Evolutionary conservation across 2,888 invertebrate species (phyloP).

Genomic region (Lutraria lutraria): DNA sequence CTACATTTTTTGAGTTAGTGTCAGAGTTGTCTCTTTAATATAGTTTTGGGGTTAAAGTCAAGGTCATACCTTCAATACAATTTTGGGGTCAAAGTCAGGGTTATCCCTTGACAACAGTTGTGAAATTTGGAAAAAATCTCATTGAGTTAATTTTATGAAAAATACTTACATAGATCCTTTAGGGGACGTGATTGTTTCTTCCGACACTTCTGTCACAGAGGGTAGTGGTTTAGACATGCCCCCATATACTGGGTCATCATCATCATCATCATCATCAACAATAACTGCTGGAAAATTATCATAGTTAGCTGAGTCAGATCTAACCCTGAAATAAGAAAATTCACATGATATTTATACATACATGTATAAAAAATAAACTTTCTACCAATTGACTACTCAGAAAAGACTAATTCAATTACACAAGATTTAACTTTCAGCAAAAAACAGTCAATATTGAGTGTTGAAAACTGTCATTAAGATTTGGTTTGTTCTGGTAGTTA

Average conservation of each 20-base stretch:
- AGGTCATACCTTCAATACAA: neutral
- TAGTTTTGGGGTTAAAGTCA: neutral
- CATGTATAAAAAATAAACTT: too few species aligned
- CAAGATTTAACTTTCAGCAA: too few species aligned
- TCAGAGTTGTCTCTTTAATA: too few species aligned
- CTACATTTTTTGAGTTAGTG: too few species aligned
- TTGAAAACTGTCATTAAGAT: too few species aligned
- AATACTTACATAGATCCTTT: conserved; percentile 26
- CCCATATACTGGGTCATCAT: neutral
- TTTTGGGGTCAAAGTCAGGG: neutral
- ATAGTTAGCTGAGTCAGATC: conserved; percentile 56
- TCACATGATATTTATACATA: neutral
- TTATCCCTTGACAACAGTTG: neutral
- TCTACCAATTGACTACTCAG: too few species aligned
- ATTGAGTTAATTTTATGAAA: neutral
- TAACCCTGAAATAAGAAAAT: conserved; percentile 32
- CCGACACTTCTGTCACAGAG: conserved; percentile 43
- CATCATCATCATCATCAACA: conserved; percentile 33
- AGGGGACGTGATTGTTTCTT: neutral
- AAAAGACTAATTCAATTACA: too few species aligned
- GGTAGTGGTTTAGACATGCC: neutral
- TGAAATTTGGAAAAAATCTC: neutral
- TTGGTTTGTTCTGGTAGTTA: too few species aligned
- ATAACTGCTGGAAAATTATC: conserved; percentile 39
- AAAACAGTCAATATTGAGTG: too few species aligned